A percentile compares a stretch with the other conserved stretches of the same genome.
These are phyloP conservation scores for Sminthopsis crassicaudata DNA, from an alignment of 2,113 vertebrate species.

Conservation along the genomic window DNA sequence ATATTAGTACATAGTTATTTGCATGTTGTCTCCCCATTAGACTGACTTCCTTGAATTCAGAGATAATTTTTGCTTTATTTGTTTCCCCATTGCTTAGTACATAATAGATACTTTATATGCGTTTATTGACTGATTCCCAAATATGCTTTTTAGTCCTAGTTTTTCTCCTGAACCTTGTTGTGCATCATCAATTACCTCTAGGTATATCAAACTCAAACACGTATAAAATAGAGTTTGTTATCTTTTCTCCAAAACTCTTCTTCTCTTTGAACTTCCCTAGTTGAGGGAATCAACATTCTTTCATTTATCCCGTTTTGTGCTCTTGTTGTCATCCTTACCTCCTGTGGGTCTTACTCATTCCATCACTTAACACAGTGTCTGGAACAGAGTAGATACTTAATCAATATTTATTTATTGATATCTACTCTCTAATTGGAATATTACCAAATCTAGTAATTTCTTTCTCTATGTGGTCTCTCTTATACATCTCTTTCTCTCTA, in stretches of 20 bases:
- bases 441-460: no score
- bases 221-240: background rate
- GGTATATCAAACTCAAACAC: background rate
- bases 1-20: background rate
- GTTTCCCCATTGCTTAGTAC: background rate
- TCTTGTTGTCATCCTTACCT: background rate
- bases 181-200: background rate
- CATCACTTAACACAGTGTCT: background rate
- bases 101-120: background rate
- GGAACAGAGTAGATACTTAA: background rate
- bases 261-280: background rate
- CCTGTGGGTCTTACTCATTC: background rate
- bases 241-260: background rate
- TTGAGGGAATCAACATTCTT: background rate
- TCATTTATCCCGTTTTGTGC: background rate
- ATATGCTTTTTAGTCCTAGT: background rate
- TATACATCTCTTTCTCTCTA: no score
- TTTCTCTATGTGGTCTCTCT: no score
- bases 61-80: background rate
- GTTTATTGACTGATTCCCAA: background rate
- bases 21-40: background rate
- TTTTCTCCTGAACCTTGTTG: background rate
- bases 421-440: no score
- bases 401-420: background rate
- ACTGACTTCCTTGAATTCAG: no score